Conservation (phyloP, 2,888 invertebrate genomes). For the Hirtodrosophila duncani region DNA sequence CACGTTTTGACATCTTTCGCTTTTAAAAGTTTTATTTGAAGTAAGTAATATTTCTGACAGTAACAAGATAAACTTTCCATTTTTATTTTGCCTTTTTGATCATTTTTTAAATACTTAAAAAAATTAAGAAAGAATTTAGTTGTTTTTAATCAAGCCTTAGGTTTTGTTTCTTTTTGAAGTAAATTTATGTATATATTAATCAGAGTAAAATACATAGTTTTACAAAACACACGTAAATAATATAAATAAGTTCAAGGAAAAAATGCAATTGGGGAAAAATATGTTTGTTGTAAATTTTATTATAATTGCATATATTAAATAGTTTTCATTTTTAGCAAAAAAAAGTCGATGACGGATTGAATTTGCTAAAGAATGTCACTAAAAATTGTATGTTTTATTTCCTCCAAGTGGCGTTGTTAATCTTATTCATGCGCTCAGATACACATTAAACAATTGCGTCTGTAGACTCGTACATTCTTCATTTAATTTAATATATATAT, state of each 20-base stretch:
- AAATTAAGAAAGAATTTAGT: constrained; percentile 22
- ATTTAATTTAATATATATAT: constrained; percentile 15
- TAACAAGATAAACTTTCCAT: constrained; percentile 65
- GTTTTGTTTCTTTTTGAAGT: constrained; percentile 27
- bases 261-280: constrained; percentile 7
- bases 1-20: constrained; percentile 23
- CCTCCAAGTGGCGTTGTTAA: neutral
- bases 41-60: constrained; percentile 71
- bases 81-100: constrained; percentile 28
- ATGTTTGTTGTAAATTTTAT: constrained; percentile 7
- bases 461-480: too few relatives aligned
- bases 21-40: constrained; percentile 72
- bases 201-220: too few relatives aligned
- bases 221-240: too few relatives aligned
- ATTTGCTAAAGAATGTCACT: constrained; percentile 66
- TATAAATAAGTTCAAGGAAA: constrained; percentile 32
- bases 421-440: constrained; percentile 23
- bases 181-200: too few relatives aligned
- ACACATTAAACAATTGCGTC: too few relatives aligned
- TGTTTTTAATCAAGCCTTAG: constrained; percentile 33
- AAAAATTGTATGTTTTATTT: constrained; percentile 39
- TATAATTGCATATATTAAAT: too few relatives aligned
- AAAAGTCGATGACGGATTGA: constrained; percentile 58
- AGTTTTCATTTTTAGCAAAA: constrained; percentile 45
- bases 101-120: constrained; percentile 28